Conservation (phyloP, 1,140 invertebrate species). For the Venustaconcha ellipsiformis region DNA sequence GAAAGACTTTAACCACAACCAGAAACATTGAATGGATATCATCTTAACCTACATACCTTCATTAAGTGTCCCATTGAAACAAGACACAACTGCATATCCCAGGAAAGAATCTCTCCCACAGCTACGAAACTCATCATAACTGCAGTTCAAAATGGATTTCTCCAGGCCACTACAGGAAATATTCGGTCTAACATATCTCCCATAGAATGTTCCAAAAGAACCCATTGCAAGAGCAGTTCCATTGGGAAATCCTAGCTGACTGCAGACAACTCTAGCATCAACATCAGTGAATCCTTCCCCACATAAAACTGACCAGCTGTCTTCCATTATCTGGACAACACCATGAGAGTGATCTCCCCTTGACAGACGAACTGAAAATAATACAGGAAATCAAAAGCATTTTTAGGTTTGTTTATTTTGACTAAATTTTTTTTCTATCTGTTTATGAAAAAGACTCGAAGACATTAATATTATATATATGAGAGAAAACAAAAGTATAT, state of each 20-base stretch:
- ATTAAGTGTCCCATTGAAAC: conserved; percentile 48
- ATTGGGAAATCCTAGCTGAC: conserved; percentile 47
- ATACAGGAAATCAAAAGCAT: not conserved
- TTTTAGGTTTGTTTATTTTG: no score
- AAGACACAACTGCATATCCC: conserved; percentile 53
- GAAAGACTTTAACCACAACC: no score
- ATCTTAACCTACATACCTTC: conserved; percentile 30
- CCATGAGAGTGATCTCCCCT: conserved; percentile 52
- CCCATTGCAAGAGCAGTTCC: conserved; percentile 45
- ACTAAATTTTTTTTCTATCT: no score
- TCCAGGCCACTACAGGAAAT: conserved; percentile 50
- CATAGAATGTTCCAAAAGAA: conserved; percentile 48
- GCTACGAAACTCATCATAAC: conserved; percentile 33
- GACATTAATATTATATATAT: no score
- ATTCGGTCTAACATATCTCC: conserved; percentile 39
- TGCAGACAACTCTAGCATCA: conserved; percentile 50
- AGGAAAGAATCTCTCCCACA: conserved; percentile 44
- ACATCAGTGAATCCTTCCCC: conserved; percentile 43
- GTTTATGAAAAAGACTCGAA: no score
- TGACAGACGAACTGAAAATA: conserved; percentile 39
- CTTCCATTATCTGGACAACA: conserved; percentile 47
- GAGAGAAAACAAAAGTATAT: no score
- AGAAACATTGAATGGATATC: no score
- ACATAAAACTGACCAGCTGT: conserved; percentile 47
- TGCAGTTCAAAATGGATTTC: conserved; percentile 42